phyloP scores from a whole-genome alignment of 2,113 vertebrate genomes.

The Haemorhous mexicanus region DNA sequence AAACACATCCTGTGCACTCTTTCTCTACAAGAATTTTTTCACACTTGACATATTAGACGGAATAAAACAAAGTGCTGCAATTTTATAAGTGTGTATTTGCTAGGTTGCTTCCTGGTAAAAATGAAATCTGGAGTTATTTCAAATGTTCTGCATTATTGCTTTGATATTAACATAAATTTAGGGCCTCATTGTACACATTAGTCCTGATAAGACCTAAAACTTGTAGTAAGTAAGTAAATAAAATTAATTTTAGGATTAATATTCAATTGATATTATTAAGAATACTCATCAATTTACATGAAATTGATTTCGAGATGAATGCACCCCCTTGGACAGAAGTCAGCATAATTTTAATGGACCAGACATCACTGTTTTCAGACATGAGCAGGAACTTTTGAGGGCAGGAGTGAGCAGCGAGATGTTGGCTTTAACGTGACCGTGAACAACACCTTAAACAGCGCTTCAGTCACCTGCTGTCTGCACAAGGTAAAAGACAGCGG shows the following conservation, averaged over 20 bases:
- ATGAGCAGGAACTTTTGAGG: not conserved
- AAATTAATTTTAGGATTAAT: not conserved
- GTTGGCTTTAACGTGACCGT: not conserved
- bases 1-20: not conserved
- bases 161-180: not conserved
- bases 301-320: not conserved
- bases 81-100: not conserved
- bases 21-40: not conserved
- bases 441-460: accelerated
- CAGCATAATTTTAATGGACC: not conserved
- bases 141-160: not conserved
- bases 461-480: not conserved
- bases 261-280: not conserved
- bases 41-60: not conserved
- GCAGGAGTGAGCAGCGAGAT: not conserved
- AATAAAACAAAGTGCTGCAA: not conserved
- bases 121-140: not conserved
- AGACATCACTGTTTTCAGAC: not conserved
- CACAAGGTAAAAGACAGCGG: not conserved
- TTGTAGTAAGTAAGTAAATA: not conserved
- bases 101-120: not conserved
- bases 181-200: not conserved
- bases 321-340: not conserved
- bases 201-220: not conserved
- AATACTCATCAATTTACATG: not conserved